Evolutionary conservation across 2,797 vertebrate species (phyloP).

Genomic region (Apogon hyalosoma): DNA sequence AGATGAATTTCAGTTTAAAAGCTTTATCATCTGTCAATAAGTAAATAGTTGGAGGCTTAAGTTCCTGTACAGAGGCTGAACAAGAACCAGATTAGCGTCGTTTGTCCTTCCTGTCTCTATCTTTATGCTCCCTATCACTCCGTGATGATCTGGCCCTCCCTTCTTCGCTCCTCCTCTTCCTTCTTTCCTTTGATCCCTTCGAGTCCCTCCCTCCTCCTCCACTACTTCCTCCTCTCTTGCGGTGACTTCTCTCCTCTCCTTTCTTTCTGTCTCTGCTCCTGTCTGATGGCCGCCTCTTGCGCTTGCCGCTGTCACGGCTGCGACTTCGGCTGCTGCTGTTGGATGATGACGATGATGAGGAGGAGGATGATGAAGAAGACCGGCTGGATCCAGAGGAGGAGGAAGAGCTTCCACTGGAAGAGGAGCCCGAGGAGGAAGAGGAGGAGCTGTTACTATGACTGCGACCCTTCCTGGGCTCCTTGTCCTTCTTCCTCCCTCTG

Average conservation of each 20-base stretch:
- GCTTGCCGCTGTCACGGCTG: constrained; percentile 88
- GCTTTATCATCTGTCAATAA: background rate
- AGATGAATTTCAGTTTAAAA: constrained; percentile 39
- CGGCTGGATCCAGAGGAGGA: constrained; percentile 91
- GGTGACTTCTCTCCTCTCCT: constrained; percentile 87
- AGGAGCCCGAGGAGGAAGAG: constrained; percentile 90
- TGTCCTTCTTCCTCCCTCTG: constrained; percentile 84
- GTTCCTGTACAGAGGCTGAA: constrained; percentile 1
- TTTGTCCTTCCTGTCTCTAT: constrained; percentile 96
- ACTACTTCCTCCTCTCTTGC: constrained; percentile 88
- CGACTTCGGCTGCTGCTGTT: constrained; percentile 85
- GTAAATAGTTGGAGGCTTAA: constrained; percentile 15
- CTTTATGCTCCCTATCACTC: constrained; percentile 94
- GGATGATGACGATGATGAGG: constrained; percentile 89
- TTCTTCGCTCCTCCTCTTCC: constrained; percentile 84
- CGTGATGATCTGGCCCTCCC: constrained; percentile 91
- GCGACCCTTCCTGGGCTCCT: constrained; percentile 82
- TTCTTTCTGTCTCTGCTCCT: constrained; percentile 84
- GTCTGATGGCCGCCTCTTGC: constrained; percentile 88
- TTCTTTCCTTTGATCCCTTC: constrained; percentile 89
- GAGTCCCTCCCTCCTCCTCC: constrained; percentile 89
- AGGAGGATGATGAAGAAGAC: constrained; percentile 89
- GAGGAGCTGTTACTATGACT: constrained; percentile 88
- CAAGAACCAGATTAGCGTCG: constrained; percentile 84
- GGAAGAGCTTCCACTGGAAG: constrained; percentile 89